Percentiles rank a stretch among this genome's conserved stretches.
Conservation (phyloP, 2,113 vertebrate species). For the Toxotes jaculatrix region DNA sequence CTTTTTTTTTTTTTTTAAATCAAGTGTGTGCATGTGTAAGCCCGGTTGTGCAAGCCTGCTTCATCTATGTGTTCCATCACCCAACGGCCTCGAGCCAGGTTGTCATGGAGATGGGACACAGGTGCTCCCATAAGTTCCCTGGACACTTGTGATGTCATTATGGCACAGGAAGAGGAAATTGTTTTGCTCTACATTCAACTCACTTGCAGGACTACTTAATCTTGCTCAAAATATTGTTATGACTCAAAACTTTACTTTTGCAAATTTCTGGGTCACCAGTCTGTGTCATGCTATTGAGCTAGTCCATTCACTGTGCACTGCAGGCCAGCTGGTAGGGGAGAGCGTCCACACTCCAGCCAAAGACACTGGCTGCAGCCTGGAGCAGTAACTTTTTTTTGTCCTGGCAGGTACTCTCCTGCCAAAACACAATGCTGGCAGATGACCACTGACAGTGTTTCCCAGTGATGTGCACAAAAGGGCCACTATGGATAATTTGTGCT, state of each 20-base stretch:
- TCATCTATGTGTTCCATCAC: conserved; percentile 62
- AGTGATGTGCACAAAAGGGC: conserved; percentile 31
- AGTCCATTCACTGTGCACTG: conserved; percentile 13
- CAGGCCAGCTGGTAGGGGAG: conserved; percentile 21
- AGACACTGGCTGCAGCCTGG: conserved; percentile 1
- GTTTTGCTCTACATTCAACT: conserved; percentile 28
- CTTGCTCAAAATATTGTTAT: conserved; percentile 30
- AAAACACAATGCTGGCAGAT: conserved; percentile 18
- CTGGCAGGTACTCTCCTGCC: conserved; percentile 30
- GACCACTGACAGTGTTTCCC: background rate
- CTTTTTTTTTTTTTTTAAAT: conserved; percentile 38
- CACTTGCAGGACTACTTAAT: conserved; percentile 6
- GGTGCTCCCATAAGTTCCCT: conserved; percentile 64
- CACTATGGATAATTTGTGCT: background rate
- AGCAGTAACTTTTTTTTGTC: background rate
- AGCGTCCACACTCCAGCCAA: conserved; percentile 13
- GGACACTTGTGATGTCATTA: conserved; percentile 56
- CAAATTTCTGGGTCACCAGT: conserved; percentile 32
- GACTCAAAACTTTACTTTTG: conserved; percentile 28
- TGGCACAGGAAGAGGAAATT: conserved; percentile 56
- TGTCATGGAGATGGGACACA: conserved; percentile 75
- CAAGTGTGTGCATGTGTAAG: conserved; percentile 44
- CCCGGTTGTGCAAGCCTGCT: conserved; percentile 29
- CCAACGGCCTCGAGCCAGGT: conserved; percentile 45
- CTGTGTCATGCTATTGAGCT: background rate